phyloP scores from a whole-genome alignment of 2,797 vertebrate genomes.

The Tokudaia muenninki region DNA sequence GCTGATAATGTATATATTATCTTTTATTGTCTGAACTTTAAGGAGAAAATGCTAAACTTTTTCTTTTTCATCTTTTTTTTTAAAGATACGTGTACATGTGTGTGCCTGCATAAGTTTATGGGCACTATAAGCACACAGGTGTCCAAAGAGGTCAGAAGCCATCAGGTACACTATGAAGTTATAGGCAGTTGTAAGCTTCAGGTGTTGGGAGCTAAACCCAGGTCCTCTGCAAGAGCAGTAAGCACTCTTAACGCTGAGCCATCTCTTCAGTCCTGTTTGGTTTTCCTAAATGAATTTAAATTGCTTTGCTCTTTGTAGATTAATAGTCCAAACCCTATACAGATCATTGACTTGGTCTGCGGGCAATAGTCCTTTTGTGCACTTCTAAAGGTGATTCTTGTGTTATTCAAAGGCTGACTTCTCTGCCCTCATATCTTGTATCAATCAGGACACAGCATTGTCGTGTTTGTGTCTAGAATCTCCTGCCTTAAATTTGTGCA shows the following conservation, averaged over 20 bases:
- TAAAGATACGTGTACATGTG: neutral
- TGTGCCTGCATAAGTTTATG: neutral
- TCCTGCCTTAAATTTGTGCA: neutral
- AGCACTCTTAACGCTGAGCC: neutral
- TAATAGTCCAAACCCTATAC: neutral
- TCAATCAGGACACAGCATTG: neutral
- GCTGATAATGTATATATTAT: constrained; percentile 17
- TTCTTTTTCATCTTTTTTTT: neutral
- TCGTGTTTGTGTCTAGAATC: neutral
- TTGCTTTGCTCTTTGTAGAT: constrained; percentile 47
- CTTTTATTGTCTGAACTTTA: constrained; percentile 31
- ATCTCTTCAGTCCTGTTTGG: neutral
- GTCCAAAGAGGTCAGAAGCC: neutral
- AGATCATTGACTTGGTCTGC: neutral
- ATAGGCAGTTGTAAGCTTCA: neutral
- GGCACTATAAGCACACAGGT: neutral
- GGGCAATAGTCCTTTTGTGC: neutral
- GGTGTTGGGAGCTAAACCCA: neutral
- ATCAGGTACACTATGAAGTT: too few species aligned
- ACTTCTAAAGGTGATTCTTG: neutral
- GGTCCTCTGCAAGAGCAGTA: neutral
- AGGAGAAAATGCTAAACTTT: constrained; percentile 26
- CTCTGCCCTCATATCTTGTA: neutral
- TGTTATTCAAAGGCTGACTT: neutral
- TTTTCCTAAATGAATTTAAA: constrained; percentile 45